phyloP scores from a whole-genome alignment of 1,140 invertebrate species.

The Probaryconus sp. region DNA sequence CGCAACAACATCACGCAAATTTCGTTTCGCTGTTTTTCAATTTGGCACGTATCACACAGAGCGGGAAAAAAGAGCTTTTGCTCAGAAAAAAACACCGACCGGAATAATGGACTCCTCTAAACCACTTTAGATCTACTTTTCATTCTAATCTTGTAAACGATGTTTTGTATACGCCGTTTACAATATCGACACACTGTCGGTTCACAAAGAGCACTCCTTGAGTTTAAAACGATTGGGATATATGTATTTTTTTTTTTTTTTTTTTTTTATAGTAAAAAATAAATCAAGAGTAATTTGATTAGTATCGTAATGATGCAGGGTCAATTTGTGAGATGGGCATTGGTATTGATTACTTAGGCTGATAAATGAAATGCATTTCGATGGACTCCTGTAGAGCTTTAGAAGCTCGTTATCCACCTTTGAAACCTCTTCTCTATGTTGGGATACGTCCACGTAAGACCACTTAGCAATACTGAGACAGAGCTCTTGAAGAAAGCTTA shows the following conservation, averaged over 20 bases:
- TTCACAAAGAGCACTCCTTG: no score
- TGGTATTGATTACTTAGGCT: no score
- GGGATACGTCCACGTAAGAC: conserved; percentile 57
- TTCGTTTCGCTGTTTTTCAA: conserved; percentile 47
- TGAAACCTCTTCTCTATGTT: conserved; percentile 11
- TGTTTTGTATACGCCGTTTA: conserved; percentile 27
- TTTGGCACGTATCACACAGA: conserved; percentile 30
- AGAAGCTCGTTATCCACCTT: conserved; percentile 7
- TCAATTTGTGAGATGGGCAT: no score
- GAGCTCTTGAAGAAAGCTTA: conserved; percentile 68
- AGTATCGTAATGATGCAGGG: no score
- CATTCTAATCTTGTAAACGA: conserved; percentile 56
- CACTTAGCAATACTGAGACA: conserved; percentile 68
- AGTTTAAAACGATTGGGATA: no score
- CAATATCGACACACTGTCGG: no score
- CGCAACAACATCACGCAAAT: conserved; percentile 52
- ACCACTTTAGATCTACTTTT: conserved; percentile 57
- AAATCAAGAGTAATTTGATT: no score
- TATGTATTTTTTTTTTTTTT: no score
- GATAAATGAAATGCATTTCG: no score
- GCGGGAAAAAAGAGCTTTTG: conserved; percentile 44
- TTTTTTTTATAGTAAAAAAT: no score
- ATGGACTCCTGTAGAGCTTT: no score
- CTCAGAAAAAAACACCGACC: conserved; percentile 45
- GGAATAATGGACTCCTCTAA: conserved; percentile 50